Conservation (phyloP, 64 coral and sea anemone species). For the Porites australiensis region DNA sequence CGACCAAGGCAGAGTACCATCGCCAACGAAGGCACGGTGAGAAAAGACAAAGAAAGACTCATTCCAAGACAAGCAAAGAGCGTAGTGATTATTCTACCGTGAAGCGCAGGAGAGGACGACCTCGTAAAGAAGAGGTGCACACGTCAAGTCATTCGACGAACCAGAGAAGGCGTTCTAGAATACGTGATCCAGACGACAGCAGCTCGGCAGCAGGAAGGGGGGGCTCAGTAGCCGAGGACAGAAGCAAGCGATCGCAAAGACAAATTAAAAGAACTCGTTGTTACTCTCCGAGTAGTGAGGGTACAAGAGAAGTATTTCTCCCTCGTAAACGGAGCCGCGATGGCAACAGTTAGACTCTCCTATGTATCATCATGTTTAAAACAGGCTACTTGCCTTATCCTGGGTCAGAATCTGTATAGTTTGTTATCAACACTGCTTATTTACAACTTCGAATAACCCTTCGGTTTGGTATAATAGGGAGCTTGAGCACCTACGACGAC, state of each 20-base stretch:
- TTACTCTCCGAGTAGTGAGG: constrained; percentile 94
- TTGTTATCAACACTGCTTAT: too few relatives aligned
- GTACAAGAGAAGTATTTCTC: constrained; percentile 80
- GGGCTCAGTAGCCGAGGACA: background rate
- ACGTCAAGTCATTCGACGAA: background rate
- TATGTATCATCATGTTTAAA: too few relatives aligned
- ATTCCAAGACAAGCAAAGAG: background rate
- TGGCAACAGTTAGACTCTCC: background rate
- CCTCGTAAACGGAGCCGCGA: constrained; percentile 78
- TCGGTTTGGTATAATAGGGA: too few relatives aligned
- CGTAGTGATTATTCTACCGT: background rate
- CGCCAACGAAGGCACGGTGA: constrained; percentile 21
- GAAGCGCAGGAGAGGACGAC: constrained; percentile 52
- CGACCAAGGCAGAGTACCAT: background rate
- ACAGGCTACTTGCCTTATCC: too few relatives aligned
- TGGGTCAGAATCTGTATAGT: too few relatives aligned
- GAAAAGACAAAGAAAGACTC: background rate
- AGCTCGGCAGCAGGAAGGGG: constrained; percentile 12
- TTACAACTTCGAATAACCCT: too few relatives aligned
- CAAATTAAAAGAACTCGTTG: constrained; percentile 85
- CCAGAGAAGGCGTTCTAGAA: constrained; percentile 13
- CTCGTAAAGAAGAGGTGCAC: constrained; percentile 42
- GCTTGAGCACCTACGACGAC: too few relatives aligned
- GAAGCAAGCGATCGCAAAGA: constrained; percentile 79
- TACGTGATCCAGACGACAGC: background rate